Evolutionary conservation across 2,797 vertebrate species (phyloP), one percentile per base, ranked within the genome.

Genomic region (Scolopax rusticola): DNA sequence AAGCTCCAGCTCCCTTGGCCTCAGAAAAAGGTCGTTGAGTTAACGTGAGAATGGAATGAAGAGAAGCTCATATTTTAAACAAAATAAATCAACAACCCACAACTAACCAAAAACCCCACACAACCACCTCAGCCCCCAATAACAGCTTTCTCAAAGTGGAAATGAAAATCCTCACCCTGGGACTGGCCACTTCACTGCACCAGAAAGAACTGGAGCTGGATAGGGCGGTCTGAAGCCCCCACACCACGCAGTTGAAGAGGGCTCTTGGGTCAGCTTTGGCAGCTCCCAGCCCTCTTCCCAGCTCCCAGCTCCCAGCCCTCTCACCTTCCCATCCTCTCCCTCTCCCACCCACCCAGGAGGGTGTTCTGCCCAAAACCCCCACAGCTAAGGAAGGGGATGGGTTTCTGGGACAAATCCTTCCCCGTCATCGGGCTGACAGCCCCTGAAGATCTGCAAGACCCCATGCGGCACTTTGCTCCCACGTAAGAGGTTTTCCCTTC

Each of bases 221-320:
- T 25, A 11, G 14, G 23, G 27, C 5, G 7, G 6, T 7, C 40
- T 32, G 53, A 78, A 67, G 2, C 36, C 12, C 43, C 15, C 9
- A 6, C 2, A 0, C 8, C 6, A 2, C 0, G 0, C 1, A 0
- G 8, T 20, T 30, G 15, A 38, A 61, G 10, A 19, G 4, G 14
- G 7, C 8, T 70, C 64, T 43, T 54, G 33, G 64, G 2, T 50
- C 1, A 0, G 28, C 9, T 16, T 83, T 30, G 50, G 74, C 80
- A 68, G n/a, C 28, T 70, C 30, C 43, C 60, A 84, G 8, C 19
- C 43, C 27, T 67, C 36, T 36, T 36, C 36, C 36, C 36, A 36
- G 36, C 36, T 8, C 36, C 36, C 36, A 36, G 36, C 36, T 36
- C 36, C 36, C 36, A 36, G 36, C 36, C 36, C 36, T 36, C 36